Evolutionary conservation across 2,797 vertebrate species (phyloP).

Genomic region (Pyrocephalus nanus): DNA sequence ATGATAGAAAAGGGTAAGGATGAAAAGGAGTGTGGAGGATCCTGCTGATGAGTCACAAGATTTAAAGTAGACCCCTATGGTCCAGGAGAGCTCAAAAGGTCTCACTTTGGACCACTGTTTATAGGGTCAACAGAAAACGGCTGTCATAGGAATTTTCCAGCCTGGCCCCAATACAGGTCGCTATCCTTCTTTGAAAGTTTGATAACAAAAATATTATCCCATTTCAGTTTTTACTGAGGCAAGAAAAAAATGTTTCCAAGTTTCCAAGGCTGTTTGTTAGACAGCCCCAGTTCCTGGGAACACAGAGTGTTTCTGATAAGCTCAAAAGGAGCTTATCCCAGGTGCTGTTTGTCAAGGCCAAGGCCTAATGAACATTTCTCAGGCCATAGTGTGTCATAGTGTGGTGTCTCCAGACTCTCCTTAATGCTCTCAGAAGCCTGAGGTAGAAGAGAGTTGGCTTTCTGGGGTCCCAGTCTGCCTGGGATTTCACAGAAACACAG

Average conservation of each 20-base stretch:
- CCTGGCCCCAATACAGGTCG: background rate
- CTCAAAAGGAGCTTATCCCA: background rate
- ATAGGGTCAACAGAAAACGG: background rate
- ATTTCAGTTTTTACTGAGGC: background rate
- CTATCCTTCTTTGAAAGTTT: background rate
- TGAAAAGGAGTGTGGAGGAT: background rate
- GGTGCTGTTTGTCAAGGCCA: background rate
- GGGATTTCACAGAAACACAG: background rate
- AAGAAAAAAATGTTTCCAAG: background rate
- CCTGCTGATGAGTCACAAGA: background rate
- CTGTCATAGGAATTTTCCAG: background rate
- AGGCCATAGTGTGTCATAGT: background rate
- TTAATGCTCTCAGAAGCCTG: background rate
- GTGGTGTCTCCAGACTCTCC: background rate
- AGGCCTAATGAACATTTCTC: background rate
- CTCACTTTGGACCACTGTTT: background rate
- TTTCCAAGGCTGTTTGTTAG: background rate
- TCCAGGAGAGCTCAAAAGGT: background rate
- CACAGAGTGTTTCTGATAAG: background rate
- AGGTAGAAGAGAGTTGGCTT: background rate
- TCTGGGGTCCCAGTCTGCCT: background rate
- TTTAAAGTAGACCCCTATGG: background rate
- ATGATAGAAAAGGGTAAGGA: background rate
- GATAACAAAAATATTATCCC: background rate
- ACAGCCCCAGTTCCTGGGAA: background rate